Evolutionary conservation across 1,140 invertebrate species (phyloP), one percentile per base, ranked within the genome.

Genomic region (Pachypeltis micranthus): DNA sequence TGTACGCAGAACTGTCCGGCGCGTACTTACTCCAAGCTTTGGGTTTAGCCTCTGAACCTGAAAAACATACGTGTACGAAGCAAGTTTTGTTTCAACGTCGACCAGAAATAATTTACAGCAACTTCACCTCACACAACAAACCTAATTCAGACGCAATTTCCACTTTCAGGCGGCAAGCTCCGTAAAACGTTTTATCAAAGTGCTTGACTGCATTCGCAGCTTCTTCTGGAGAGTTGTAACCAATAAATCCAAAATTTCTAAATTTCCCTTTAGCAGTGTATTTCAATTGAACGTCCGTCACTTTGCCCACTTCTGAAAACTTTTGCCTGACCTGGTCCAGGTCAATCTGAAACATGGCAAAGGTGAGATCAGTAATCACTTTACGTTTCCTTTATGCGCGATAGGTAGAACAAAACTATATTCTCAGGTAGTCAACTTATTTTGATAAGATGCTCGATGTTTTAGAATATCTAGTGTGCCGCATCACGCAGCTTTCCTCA

Each of bases 261-360:
- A 97, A 97, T 71, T 85, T 84, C 12, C 93, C 93, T 78, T 93
- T 85, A 69, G 86, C 83, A 0, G 89, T 93, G 70, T 87, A 95
- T 73, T 96, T 97, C 1, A 97, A 73, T 70, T 93, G 88, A 19
- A 95, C 80, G 78, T 98, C 93, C 1, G 94, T 97, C 4, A 97
- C 83, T 61, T 82, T 76, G 24, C 92, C 93, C 72, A 91, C 86
- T 67, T 84, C 69, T 34, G 81, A 77, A 74, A 98, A 96, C 44
- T 89, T 70, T 65, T 85, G 76, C 67, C 81, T 82, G 25, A 97
- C 71, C 73, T 86, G 85, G 1, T 87, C 81, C 61, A 87, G 84
- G 29, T 83, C 90, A 62, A 90, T 82, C 91, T 95, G 70, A 57
- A 80, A 77, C 66, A 66, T 61, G 62, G 70, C 66, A 66, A 67